Evolutionary conservation across 2,888 invertebrate species (phyloP).

Genomic region (Rhorus exstirpatorius): DNA sequence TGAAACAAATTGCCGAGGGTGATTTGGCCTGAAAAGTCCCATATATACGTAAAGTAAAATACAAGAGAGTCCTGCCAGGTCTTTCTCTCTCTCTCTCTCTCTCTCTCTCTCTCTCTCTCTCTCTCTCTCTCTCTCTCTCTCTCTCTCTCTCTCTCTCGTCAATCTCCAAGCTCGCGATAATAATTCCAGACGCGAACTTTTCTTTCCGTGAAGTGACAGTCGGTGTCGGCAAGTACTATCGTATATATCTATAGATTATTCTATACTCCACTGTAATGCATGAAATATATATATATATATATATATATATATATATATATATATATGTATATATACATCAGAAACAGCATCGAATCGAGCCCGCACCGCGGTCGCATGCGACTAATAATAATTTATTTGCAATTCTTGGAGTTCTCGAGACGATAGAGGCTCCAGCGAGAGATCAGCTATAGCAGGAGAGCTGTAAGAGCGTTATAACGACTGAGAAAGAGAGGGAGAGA

Average conservation of each 20-base stretch:
- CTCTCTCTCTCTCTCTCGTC: too few species aligned
- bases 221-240: conserved; percentile 50
- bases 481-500: conserved; percentile 19
- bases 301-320: too few species aligned
- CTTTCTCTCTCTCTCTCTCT: too few species aligned
- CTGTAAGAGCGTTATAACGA: conserved; percentile 44
- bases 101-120: too few species aligned
- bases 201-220: conserved; percentile 69
- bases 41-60: not conserved
- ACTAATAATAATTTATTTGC: conserved; percentile 78
- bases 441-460: conserved; percentile 38
- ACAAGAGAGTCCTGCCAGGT: conserved; percentile 24
- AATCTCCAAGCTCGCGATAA: conserved; percentile 67
- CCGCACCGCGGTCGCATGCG: conserved; percentile 65
- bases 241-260: conserved; percentile 36
- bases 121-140: too few species aligned
- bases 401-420: conserved; percentile 75
- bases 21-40: conserved; percentile 12
- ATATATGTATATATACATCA: conserved; percentile 16
- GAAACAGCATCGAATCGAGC: conserved; percentile 45
- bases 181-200: conserved; percentile 73
- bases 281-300: conserved; percentile 24
- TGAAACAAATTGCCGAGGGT: not conserved
- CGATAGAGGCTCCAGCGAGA: conserved; percentile 28
- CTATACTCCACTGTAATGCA: conserved; percentile 41